Percentiles rank a stretch among this genome's conserved stretches.
Evolutionary conservation across 2,888 invertebrate species (phyloP).

Genomic region (Camponotus fellah): DNA sequence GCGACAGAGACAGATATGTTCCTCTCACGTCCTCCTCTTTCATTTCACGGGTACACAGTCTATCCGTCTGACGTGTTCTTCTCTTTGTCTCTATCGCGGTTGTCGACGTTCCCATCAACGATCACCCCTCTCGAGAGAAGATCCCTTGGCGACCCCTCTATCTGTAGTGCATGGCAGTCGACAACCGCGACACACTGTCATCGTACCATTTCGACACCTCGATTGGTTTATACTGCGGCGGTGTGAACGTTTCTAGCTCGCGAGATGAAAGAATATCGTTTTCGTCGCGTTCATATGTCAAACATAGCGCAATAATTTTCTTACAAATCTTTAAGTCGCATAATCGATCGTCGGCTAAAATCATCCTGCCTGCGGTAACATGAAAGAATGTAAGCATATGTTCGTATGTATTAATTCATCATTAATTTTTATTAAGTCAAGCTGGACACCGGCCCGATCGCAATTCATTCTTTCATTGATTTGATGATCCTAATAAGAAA

Average conservation of each 20-base stretch:
- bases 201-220: conserved; percentile 66
- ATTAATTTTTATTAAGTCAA: conserved; percentile 76
- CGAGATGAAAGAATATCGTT: conserved; percentile 45
- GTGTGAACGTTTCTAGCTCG: conserved; percentile 28
- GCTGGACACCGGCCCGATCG: conserved; percentile 64
- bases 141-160: conserved; percentile 60
- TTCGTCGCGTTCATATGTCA: conserved; percentile 18
- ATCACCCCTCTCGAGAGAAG: conserved; percentile 54
- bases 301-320: neutral
- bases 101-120: conserved; percentile 60
- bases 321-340: conserved; percentile 27
- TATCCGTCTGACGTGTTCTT: conserved; percentile 36
- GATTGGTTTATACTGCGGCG: conserved; percentile 64
- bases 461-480: conserved; percentile 53
- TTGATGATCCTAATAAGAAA: conserved; percentile 47
- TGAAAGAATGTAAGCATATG: neutral
- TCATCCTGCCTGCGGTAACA: neutral
- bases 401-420: neutral
- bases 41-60: conserved; percentile 48
- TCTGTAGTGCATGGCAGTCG: conserved; percentile 42
- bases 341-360: conserved; percentile 21
- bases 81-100: conserved; percentile 62
- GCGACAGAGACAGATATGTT: neutral
- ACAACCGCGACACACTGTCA: conserved; percentile 57
- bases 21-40: conserved; percentile 4